Evolutionary conservation across 2,888 invertebrate species (phyloP).

Genomic region (Oligia strigilis): DNA sequence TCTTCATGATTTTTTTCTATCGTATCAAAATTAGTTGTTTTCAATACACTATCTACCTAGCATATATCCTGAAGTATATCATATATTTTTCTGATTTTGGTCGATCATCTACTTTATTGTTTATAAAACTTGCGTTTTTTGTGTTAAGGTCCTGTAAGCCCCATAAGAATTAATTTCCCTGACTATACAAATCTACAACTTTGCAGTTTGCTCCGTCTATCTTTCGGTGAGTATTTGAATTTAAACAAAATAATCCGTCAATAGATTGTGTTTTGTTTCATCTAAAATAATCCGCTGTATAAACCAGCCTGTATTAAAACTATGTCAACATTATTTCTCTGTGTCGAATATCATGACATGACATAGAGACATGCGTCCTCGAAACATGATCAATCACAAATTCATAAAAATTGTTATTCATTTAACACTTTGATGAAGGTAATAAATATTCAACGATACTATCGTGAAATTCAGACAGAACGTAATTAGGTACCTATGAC

Average conservation of each 20-base stretch:
- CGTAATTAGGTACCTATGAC: too few species aligned
- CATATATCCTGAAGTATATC: too few species aligned
- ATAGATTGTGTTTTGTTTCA: neutral
- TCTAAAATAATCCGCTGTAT: neutral
- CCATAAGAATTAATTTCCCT: too few species aligned
- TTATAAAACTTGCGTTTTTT: too few species aligned
- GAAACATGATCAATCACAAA: conserved; percentile 44
- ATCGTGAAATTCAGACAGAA: conserved; percentile 6
- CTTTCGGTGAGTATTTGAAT: neutral
- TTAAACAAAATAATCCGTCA: neutral
- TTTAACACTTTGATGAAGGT: conserved; percentile 41
- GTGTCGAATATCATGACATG: conserved; percentile 12
- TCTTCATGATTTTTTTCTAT: too few species aligned
- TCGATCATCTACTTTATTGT: too few species aligned
- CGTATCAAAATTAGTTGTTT: too few species aligned
- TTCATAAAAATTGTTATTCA: conserved; percentile 49
- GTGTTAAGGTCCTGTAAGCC: too few species aligned
- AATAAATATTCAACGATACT: conserved; percentile 40
- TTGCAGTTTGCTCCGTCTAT: neutral
- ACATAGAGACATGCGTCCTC: neutral
- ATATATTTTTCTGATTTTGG: too few species aligned
- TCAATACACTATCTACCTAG: too few species aligned
- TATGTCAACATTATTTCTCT: neutral
- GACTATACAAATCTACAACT: neutral
- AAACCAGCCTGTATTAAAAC: neutral